Percentiles rank a stretch among this genome's conserved stretches.
phyloP scores from a whole-genome alignment of 2,888 invertebrate genomes.

The Steinernema scapterisci region DNA sequence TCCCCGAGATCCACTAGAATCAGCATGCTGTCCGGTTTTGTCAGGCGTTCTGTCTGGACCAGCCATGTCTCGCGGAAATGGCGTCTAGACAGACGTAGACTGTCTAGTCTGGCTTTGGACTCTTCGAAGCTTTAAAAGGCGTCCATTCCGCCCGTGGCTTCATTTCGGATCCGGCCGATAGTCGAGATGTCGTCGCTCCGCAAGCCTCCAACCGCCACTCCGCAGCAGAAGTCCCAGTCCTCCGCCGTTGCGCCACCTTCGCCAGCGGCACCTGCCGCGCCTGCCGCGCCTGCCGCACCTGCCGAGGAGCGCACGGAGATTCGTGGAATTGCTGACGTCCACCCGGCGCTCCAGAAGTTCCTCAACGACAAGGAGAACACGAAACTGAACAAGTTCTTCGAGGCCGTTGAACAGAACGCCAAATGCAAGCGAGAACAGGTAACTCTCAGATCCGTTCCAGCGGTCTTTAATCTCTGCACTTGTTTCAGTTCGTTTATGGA shows the following conservation, averaged over 20 bases:
- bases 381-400: constrained; percentile 16
- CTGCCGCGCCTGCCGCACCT: too few relatives aligned
- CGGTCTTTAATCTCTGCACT: neutral
- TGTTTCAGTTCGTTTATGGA: constrained; percentile 44
- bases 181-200: constrained; percentile 10
- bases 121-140: neutral
- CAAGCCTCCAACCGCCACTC: constrained; percentile 16
- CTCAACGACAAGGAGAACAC: constrained; percentile 34
- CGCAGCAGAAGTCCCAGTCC: constrained; percentile 13
- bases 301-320: constrained; percentile 11
- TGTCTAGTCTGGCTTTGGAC: too few relatives aligned
- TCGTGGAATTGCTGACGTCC: constrained; percentile 23
- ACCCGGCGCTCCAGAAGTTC: constrained; percentile 26
- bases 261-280: too few relatives aligned
- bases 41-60: too few relatives aligned
- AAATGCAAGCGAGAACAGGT: constrained; percentile 43
- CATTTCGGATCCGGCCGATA: neutral
- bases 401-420: constrained; percentile 27
- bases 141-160: neutral
- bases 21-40: too few relatives aligned
- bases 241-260: neutral
- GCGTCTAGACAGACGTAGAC: too few relatives aligned
- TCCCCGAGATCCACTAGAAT: too few relatives aligned
- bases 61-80: too few relatives aligned
- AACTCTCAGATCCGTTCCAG: neutral